Percentiles rank a stretch among this genome's conserved stretches.
Evolutionary conservation across 2,888 invertebrate species (phyloP).

Genomic region (Eutolmus rufibarbis): DNA sequence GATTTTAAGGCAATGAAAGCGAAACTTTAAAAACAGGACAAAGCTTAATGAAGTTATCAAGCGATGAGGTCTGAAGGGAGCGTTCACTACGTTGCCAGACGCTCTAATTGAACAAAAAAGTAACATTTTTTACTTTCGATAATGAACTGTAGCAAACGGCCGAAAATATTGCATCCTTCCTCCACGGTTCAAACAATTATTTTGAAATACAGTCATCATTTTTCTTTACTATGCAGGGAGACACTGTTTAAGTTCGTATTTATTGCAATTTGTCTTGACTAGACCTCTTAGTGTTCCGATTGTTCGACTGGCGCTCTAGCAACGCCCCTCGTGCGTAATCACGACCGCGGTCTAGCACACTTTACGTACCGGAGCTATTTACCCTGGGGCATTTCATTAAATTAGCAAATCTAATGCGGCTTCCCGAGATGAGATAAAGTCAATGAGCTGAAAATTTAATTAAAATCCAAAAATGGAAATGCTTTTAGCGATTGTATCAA

Average conservation of each 20-base stretch:
- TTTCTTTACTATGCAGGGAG: not conserved
- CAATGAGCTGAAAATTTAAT: conserved; percentile 48
- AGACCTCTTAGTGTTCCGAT: not conserved
- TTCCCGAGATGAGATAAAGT: conserved; percentile 43
- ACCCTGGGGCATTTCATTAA: conserved; percentile 23
- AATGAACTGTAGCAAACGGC: conserved; percentile 6
- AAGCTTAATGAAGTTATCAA: conserved; percentile 39
- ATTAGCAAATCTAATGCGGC: conserved; percentile 45
- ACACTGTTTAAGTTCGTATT: not conserved
- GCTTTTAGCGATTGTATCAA: conserved; percentile 45
- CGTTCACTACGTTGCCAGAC: not conserved
- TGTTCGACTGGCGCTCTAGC: not conserved
- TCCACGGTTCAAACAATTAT: not conserved
- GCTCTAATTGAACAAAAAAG: conserved; percentile 20
- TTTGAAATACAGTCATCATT: not conserved
- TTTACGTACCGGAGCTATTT: not conserved
- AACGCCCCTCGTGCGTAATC: not conserved
- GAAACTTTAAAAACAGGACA: conserved; percentile 36
- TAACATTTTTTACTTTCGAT: not conserved
- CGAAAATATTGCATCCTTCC: not conserved
- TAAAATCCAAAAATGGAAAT: conserved; percentile 47
- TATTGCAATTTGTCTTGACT: conserved; percentile 25
- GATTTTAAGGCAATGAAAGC: conserved; percentile 25
- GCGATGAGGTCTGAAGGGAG: not conserved
- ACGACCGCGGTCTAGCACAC: not conserved